Percentiles rank a stretch among this genome's conserved stretches.
phyloP scores from a whole-genome alignment of 1,140 invertebrate species.

The Polyergus mexicanus region DNA sequence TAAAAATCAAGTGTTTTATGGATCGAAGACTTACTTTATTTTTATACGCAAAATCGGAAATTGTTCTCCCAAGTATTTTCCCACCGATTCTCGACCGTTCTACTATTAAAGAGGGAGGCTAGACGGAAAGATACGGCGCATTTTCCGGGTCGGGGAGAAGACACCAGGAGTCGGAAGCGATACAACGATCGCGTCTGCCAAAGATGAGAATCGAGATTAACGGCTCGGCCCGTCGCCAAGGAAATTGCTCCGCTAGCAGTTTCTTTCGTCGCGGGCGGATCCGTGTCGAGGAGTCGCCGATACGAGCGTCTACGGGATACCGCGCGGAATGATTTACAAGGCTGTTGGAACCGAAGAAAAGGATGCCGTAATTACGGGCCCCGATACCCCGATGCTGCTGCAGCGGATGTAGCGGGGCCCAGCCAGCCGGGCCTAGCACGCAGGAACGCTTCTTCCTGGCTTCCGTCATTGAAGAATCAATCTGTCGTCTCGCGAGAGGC shows the following conservation, averaged over 20 bases:
- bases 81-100: neutral
- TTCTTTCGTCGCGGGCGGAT: constrained; percentile 59
- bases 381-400: constrained; percentile 43
- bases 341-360: constrained; percentile 75
- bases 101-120: neutral
- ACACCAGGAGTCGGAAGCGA: neutral
- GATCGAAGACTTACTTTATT: neutral
- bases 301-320: constrained; percentile 57
- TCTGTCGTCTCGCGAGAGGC: constrained; percentile 52
- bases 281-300: constrained; percentile 25
- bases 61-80: neutral
- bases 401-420: constrained; percentile 70
- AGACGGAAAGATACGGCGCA: neutral
- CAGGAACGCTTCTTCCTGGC: constrained; percentile 30
- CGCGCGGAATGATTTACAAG: constrained; percentile 73
- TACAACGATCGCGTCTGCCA: constrained; percentile 22
- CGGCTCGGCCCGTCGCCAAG: constrained; percentile 45
- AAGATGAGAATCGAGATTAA: constrained; percentile 47
- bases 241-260: constrained; percentile 58
- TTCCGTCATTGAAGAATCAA: constrained; percentile 69
- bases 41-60: neutral
- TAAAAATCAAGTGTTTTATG: neutral
- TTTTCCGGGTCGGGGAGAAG: neutral
- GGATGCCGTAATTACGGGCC: constrained; percentile 74
- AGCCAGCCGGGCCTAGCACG: constrained; percentile 28